phyloP scores from a whole-genome alignment of 1,140 invertebrate genomes.

The Psilanteris sp. region DNA sequence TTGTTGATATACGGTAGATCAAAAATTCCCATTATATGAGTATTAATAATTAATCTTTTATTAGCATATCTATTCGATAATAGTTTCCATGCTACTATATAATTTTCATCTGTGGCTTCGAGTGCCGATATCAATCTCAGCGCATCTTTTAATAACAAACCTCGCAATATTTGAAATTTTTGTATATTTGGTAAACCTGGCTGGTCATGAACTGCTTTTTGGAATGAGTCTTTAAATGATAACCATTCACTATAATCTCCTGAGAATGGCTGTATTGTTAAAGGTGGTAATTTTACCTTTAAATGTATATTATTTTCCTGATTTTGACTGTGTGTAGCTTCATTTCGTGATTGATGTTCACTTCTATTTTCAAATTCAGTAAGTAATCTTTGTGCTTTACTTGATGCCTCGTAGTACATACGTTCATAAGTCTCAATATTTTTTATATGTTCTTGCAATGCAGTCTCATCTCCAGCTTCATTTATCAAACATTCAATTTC shows the following conservation, averaged over 20 bases:
- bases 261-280: not conserved
- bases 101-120: not conserved
- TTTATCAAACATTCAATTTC: not conserved
- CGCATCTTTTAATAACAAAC: not conserved
- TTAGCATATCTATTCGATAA: slow-evolving; percentile 1
- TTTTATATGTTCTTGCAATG: not conserved
- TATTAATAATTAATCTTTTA: slow-evolving; percentile 14
- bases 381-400: not conserved
- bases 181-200: not conserved
- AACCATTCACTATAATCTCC: not conserved
- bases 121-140: not conserved
- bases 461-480: not conserved
- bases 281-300: not conserved
- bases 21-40: slow-evolving; percentile 17
- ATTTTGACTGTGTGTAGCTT: no score
- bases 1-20: slow-evolving; percentile 6
- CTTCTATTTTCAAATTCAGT: not conserved
- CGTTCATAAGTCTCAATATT: not conserved
- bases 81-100: not conserved
- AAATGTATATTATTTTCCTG: no score
- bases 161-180: not conserved
- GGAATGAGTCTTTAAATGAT: not conserved
- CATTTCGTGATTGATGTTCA: no score
- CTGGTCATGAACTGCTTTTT: not conserved
- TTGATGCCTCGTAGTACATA: not conserved